Evolutionary conservation across 2,113 vertebrate genomes (phyloP).

Genomic region (Gnathonemus longibarbis): DNA sequence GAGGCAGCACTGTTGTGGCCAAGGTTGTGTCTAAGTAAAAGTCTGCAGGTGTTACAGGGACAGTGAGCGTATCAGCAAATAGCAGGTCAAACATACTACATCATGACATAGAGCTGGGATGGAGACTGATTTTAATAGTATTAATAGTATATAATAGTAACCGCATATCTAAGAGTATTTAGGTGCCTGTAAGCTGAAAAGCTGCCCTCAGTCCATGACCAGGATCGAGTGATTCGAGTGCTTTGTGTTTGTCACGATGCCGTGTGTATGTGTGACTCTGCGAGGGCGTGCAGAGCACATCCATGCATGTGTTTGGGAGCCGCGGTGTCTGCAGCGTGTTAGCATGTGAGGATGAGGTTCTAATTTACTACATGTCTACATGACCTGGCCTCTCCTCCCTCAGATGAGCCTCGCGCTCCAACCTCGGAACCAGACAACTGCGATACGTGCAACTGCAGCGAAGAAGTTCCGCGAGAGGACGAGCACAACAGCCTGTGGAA

Average conservation of each 20-base stretch:
- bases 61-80: not conserved
- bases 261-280: not conserved
- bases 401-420: not conserved
- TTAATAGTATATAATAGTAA: too few species aligned
- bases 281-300: not conserved
- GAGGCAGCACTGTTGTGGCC: not conserved
- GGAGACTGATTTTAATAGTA: not conserved
- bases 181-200: not conserved
- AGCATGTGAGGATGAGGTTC: not conserved
- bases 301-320: not conserved
- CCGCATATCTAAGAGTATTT: not conserved
- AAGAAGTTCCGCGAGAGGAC: conserved; percentile 13
- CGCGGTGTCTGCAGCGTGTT: not conserved
- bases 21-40: not conserved
- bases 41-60: not conserved
- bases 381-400: not conserved
- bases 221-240: not conserved
- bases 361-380: not conserved
- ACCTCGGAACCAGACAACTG: not conserved
- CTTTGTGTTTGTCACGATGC: not conserved
- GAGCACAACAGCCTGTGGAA: conserved; percentile 34
- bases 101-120: too few species aligned
- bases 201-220: not conserved
- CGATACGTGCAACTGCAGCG: not conserved
- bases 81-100: not conserved